Evolutionary conservation across 2,888 invertebrate genomes (phyloP).

Genomic region (Noctua janthe): DNA sequence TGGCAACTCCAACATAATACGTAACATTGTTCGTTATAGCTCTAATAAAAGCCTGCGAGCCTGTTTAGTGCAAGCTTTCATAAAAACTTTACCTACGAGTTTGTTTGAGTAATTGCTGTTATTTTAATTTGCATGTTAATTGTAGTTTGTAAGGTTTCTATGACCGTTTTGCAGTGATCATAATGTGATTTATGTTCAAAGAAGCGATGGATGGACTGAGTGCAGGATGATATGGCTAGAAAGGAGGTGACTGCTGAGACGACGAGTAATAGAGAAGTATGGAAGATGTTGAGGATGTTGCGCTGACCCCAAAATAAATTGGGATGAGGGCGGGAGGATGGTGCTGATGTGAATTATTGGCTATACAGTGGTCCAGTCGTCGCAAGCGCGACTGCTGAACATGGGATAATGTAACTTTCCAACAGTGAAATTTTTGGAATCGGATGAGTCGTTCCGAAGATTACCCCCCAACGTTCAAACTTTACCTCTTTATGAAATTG

Average conservation of each 20-base stretch:
- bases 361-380: not conserved
- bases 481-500: no score
- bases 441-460: not conserved
- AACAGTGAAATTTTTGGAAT: no score
- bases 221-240: not conserved
- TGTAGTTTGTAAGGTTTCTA: constrained; percentile 1
- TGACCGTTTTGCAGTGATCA: not conserved
- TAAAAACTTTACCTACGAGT: constrained; percentile 29
- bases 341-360: not conserved
- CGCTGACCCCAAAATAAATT: not conserved
- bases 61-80: constrained; percentile 49
- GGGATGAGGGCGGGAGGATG: not conserved
- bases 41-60: constrained; percentile 48
- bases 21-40: constrained; percentile 58
- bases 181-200: not conserved
- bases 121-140: constrained; percentile 45
- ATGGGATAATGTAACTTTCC: no score
- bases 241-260: not conserved
- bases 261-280: not conserved
- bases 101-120: constrained; percentile 41
- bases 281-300: not conserved
- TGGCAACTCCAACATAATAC: constrained; percentile 47
- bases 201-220: not conserved
- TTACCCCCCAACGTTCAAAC: not conserved
- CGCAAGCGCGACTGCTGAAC: no score